A percentile compares a stretch with the other conserved stretches of the same genome.
Conservation (phyloP, 2,797 vertebrate genomes). For the Chelidonichthys spinosus region DNA sequence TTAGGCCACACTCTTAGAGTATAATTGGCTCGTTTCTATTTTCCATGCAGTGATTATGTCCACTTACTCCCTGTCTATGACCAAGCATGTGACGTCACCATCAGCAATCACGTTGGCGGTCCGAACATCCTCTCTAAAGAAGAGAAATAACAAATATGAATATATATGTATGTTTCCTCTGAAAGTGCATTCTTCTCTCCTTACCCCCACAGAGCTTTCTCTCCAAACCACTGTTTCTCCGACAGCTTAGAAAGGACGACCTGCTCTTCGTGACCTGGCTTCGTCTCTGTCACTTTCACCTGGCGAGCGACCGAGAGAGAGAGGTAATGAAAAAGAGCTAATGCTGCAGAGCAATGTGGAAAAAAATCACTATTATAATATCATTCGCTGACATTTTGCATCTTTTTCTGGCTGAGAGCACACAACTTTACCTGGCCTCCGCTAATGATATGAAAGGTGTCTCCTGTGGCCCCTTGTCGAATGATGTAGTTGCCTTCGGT, state of each 20-base stretch:
- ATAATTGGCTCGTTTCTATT: not conserved
- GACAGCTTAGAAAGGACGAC: constrained; percentile 70
- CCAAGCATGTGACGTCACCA: constrained; percentile 78
- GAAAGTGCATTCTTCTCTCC: constrained; percentile 18
- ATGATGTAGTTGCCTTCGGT: constrained; percentile 81
- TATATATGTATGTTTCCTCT: not conserved
- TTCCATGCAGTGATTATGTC: not conserved
- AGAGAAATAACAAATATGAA: constrained; percentile 6
- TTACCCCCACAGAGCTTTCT: constrained; percentile 81
- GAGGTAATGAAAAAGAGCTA: constrained; percentile 20
- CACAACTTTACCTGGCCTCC: constrained; percentile 80
- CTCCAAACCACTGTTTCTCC: constrained; percentile 83
- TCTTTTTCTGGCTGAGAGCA: constrained; percentile 34
- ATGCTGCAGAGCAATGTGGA: constrained; percentile 15
- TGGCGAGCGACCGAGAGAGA: constrained; percentile 50
- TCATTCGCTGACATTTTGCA: constrained; percentile 58
- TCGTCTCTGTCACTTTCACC: constrained; percentile 82
- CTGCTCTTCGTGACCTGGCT: constrained; percentile 67
- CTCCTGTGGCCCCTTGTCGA: constrained; percentile 76
- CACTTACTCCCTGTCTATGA: constrained; percentile 83
- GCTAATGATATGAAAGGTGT: constrained; percentile 83
- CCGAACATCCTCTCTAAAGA: constrained; percentile 74
- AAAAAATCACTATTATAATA: constrained; percentile 29
- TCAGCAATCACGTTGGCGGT: constrained; percentile 72
- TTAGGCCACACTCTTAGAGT: not conserved